Evolutionary conservation across 2,797 vertebrate species (phyloP).

Genomic region (Lagodon rhomboides): DNA sequence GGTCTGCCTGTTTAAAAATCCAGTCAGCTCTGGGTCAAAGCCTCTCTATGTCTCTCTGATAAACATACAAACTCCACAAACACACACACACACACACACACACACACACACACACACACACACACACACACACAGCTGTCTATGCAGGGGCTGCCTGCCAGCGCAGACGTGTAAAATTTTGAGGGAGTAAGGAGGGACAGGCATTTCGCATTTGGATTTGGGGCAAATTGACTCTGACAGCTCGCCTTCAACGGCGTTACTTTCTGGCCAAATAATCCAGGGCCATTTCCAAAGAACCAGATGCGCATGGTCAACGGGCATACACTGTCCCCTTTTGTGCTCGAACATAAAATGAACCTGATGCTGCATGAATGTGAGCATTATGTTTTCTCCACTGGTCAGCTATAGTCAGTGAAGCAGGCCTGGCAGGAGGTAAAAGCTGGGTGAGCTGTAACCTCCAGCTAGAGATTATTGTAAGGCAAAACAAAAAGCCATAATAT

Average conservation of each 20-base stretch:
- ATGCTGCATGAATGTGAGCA: conserved; percentile 70
- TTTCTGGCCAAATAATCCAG: conserved; percentile 71
- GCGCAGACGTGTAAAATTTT: conserved; percentile 54
- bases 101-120: neutral
- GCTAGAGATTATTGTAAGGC: conserved; percentile 25
- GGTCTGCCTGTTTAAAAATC: conserved; percentile 46
- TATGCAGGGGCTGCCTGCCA: conserved; percentile 55
- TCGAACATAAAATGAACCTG: conserved; percentile 68
- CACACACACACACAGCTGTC: conserved; percentile 43
- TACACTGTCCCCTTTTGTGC: conserved; percentile 70
- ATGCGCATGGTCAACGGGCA: conserved; percentile 63
- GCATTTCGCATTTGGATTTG: conserved; percentile 66
- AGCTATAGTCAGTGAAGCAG: conserved; percentile 52
- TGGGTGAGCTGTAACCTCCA: conserved; percentile 42
- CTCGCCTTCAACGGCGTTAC: conserved; percentile 49
- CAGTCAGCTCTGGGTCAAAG: conserved; percentile 60
- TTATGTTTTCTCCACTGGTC: conserved; percentile 73
- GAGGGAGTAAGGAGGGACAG: conserved; percentile 55
- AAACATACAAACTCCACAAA: conserved; percentile 48
- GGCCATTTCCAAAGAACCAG: conserved; percentile 67
- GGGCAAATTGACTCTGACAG: conserved; percentile 67
- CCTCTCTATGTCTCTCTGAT: conserved; percentile 43
- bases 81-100: conserved; percentile 7
- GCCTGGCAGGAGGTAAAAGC: conserved; percentile 39
- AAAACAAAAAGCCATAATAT: conserved; percentile 21